These are phyloP conservation scores for Furnarius figulus DNA, from an alignment of 2,113 vertebrate species.

Conservation along the genomic window DNA sequence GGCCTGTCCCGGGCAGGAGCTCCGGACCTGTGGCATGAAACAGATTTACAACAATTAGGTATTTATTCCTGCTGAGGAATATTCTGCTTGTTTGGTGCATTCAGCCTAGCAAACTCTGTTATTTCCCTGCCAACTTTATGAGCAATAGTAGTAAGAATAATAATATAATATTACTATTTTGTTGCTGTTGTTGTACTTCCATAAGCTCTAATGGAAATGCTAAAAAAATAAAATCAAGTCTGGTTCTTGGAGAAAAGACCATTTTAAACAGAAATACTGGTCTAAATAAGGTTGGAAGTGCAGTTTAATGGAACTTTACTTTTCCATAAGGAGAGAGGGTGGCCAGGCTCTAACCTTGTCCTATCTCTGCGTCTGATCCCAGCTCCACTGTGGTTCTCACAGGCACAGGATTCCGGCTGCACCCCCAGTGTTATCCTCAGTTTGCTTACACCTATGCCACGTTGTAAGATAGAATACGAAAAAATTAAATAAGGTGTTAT, in stretches of 20 bases:
- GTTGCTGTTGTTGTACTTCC: neutral
- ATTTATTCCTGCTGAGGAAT: no score
- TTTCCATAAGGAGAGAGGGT: neutral
- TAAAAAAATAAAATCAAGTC: neutral
- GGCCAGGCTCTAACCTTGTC: neutral
- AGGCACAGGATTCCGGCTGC: no score
- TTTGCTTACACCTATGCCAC: neutral
- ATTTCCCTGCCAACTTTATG: neutral
- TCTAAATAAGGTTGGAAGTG: neutral
- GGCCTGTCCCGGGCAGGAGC: fast-evolving
- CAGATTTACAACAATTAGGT: neutral
- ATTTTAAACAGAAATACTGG: neutral
- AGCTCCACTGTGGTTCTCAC: fast-evolving
- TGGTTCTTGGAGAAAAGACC: fast-evolving
- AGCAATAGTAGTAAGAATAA: neutral
- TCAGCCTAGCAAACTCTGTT: neutral
- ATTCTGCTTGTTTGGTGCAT: fast-evolving
- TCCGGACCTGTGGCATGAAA: fast-evolving
- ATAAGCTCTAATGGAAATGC: neutral
- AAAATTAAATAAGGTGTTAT: neutral
- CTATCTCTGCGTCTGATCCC: fast-evolving
- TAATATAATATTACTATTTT: neutral
- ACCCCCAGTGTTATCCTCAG: neutral
- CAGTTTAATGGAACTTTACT: neutral
- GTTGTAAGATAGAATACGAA: fast-evolving